Evolutionary conservation across 1,140 invertebrate genomes (phyloP).

Genomic region (Rhopalosiphum maidis): DNA sequence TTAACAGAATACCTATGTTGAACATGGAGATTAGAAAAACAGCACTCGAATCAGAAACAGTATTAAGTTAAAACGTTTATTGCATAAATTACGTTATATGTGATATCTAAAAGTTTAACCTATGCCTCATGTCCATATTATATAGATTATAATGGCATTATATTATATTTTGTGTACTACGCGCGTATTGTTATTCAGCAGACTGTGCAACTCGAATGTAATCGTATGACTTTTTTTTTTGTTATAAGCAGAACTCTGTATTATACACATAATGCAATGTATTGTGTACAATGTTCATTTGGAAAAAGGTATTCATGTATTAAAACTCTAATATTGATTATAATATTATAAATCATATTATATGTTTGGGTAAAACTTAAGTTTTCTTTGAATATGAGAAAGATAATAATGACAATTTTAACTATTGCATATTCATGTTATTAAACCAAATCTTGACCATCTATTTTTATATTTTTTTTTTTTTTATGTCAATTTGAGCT

Average conservation of each 20-base stretch:
- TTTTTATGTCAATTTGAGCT: not conserved
- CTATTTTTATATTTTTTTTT: no score
- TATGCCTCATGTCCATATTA: not conserved
- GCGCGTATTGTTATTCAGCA: not conserved
- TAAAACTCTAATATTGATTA: not conserved
- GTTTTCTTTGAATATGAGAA: not conserved
- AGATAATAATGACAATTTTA: not conserved
- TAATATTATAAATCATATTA: not conserved
- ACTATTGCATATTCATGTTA: not conserved
- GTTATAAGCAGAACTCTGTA: not conserved
- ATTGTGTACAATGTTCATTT: not conserved
- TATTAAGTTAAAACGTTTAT: constrained; percentile 27
- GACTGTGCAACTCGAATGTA: not conserved
- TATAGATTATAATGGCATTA: constrained; percentile 1
- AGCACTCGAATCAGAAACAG: not conserved
- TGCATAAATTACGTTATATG: constrained; percentile 20
- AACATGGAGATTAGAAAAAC: not conserved
- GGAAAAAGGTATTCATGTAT: not conserved
- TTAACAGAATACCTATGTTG: not conserved
- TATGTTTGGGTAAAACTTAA: not conserved
- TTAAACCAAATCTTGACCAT: not conserved
- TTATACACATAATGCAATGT: not conserved
- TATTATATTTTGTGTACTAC: not conserved
- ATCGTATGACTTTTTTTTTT: not conserved
- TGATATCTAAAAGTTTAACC: not conserved